Evolutionary conservation across 2,888 invertebrate genomes (phyloP).

Genomic region (Philereme vetulata): DNA sequence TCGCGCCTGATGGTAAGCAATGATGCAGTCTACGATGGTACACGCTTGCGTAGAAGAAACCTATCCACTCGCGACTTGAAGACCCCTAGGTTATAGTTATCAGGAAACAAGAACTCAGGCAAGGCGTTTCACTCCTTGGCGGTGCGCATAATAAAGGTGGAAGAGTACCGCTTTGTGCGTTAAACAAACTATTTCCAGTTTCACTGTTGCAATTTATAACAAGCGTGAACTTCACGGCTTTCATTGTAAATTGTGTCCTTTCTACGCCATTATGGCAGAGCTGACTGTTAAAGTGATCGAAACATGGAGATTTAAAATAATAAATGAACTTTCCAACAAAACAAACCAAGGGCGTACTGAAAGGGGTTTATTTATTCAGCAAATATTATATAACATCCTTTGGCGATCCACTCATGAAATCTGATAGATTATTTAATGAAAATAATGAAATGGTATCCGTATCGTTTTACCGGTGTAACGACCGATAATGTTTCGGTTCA

Average conservation of each 20-base stretch:
- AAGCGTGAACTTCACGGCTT: neutral
- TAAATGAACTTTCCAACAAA: slow-evolving; percentile 8
- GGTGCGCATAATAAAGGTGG: no score
- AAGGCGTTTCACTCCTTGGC: no score
- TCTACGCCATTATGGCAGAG: neutral
- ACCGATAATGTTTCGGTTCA: no score
- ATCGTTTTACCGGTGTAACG: no score
- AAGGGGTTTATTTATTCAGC: slow-evolving; percentile 20
- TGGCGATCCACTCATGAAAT: slow-evolving; percentile 9
- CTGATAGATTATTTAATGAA: slow-evolving; percentile 3
- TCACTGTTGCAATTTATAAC: neutral
- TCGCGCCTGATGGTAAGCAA: no score
- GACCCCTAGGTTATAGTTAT: no score
- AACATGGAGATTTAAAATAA: slow-evolving; percentile 10
- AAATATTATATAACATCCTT: slow-evolving; percentile 17
- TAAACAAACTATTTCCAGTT: neutral
- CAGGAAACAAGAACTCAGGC: no score
- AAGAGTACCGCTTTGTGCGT: no score
- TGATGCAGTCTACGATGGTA: no score
- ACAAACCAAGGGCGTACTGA: slow-evolving; percentile 7
- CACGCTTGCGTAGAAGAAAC: no score
- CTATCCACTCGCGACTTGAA: no score
- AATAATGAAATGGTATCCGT: no score
- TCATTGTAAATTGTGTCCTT: neutral
- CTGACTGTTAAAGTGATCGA: slow-evolving; percentile 2